Conservation (phyloP, 1,140 invertebrate species). For the Antheraea mylitta region DNA sequence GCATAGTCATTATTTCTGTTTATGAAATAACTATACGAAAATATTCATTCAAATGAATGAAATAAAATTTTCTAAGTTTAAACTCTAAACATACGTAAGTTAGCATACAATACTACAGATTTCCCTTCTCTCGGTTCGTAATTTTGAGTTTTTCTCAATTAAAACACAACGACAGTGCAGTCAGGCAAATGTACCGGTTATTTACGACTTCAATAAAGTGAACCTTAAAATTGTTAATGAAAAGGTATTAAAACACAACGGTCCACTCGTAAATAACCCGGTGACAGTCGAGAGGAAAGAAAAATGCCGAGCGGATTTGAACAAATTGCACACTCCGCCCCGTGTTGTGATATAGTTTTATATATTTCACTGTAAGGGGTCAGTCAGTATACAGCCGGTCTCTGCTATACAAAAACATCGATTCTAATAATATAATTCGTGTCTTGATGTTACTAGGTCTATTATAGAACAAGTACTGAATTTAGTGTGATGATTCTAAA, state of each 20-base stretch:
- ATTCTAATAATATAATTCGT: neutral
- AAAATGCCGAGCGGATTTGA: slow-evolving; percentile 65
- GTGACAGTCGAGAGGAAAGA: slow-evolving; percentile 66
- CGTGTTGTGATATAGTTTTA: neutral
- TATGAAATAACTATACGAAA: too few relatives aligned
- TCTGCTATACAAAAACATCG: neutral
- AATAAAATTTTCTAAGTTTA: too few relatives aligned
- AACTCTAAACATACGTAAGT: too few relatives aligned
- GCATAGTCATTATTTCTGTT: too few relatives aligned
- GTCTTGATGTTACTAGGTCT: too few relatives aligned
- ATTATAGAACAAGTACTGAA: too few relatives aligned
- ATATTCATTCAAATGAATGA: too few relatives aligned
- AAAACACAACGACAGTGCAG: slow-evolving; percentile 47
- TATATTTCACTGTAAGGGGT: neutral
- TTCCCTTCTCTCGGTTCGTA: neutral
- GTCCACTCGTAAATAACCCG: slow-evolving; percentile 69
- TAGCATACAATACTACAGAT: neutral
- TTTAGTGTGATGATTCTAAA: too few relatives aligned
- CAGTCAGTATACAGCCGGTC: neutral
- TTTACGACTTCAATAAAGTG: slow-evolving; percentile 76
- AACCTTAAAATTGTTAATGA: slow-evolving; percentile 78
- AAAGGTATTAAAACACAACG: slow-evolving; percentile 73
- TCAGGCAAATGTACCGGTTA: slow-evolving; percentile 62
- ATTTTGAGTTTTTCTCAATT: slow-evolving; percentile 45
- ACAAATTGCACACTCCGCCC: slow-evolving; percentile 54